Percentiles rank a stretch among this genome's conserved stretches.
These are phyloP conservation scores for Pollenia labialis DNA, from an alignment of 2,888 invertebrate genomes.

Conservation along the genomic window DNA sequence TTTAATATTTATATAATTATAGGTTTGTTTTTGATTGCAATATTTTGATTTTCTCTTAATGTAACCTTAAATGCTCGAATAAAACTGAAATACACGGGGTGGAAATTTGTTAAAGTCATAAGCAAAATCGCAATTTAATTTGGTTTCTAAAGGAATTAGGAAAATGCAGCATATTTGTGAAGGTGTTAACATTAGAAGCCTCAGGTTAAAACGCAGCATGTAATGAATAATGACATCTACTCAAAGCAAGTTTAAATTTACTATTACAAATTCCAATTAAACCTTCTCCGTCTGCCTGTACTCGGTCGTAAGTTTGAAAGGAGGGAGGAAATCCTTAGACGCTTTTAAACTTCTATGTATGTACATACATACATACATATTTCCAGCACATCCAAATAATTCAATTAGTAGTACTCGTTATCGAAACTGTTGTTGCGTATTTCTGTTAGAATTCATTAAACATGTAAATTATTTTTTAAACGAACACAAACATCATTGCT, in stretches of 20 bases:
- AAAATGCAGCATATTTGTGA: constrained; percentile 67
- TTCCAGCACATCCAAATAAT: constrained; percentile 54
- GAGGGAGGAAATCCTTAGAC: constrained; percentile 22
- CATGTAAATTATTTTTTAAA: constrained; percentile 57
- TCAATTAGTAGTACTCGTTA: constrained; percentile 47
- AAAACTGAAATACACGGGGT: constrained; percentile 36
- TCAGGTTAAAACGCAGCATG: constrained; percentile 66
- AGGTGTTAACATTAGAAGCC: constrained; percentile 68
- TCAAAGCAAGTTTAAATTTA: constrained; percentile 54
- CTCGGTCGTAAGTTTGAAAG: neutral
- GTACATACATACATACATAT: neutral
- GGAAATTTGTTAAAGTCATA: constrained; percentile 36
- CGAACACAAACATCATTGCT: constrained; percentile 13
- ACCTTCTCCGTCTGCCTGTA: constrained; percentile 10
- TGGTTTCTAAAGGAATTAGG: constrained; percentile 33
- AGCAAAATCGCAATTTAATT: constrained; percentile 57
- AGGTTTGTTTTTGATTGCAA: constrained; percentile 70
- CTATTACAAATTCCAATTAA: constrained; percentile 52
- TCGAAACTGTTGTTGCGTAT: constrained; percentile 3
- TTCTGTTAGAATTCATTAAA: constrained; percentile 64
- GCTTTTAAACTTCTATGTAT: constrained; percentile 12
- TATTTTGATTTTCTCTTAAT: constrained; percentile 59
- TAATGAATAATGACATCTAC: constrained; percentile 28
- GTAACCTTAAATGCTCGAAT: neutral
- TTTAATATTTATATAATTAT: constrained; percentile 58